Base-by-base conservation (phyloP, 1,140 invertebrate species). In the Microplitis mediator region DNA sequence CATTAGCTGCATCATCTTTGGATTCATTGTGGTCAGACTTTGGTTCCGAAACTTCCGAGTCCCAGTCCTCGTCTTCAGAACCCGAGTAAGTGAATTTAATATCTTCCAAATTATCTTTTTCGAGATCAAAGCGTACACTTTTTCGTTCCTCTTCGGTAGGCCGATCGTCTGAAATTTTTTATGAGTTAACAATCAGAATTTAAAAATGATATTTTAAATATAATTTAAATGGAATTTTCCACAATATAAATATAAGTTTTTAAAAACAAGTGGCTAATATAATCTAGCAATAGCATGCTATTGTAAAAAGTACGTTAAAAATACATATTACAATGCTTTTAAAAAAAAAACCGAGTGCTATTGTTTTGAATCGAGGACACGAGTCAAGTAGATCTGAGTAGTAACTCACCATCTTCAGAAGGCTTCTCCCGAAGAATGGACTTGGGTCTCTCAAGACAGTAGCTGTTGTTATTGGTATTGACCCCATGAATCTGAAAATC, bases 401-500 rank as follows among this genome's bases (percentile, higher is more conserved):
- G 34, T 3, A 61, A 75, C 77, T 84, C 77, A 86, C 81, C 86
- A 81, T 89, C 88, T 64, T 91, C 91, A 8, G 86, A 79, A 52
- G 87, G 87, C 74, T 92, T 92, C 68, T 93, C 92, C 8, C 93
- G 85, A 1, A 94, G 80, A 69, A 94, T 94, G 3, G 92, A 90
- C 80, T 92, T 93, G 0, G 91, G 89, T 61, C 87, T 89, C 63
- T 90, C 90, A 50, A 68, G 58, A 4, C 62, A 76, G n/a, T 32
- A 32, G 60, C 76, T 74, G 74, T 81, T 75, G n/a, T 80, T 79
- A 16, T 72, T 62, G 11, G 67, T 54, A 23, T 36, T 62, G 45
- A 64, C 39, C 16, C 79, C 67, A 14, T 74, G 68, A 6, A 14
- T 50, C 35, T 78, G 75, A 61, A 81, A 82, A 45, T 84, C 84